phyloP scores from a whole-genome alignment of 2,888 invertebrate genomes.

The Bembecia ichneumoniformis region DNA sequence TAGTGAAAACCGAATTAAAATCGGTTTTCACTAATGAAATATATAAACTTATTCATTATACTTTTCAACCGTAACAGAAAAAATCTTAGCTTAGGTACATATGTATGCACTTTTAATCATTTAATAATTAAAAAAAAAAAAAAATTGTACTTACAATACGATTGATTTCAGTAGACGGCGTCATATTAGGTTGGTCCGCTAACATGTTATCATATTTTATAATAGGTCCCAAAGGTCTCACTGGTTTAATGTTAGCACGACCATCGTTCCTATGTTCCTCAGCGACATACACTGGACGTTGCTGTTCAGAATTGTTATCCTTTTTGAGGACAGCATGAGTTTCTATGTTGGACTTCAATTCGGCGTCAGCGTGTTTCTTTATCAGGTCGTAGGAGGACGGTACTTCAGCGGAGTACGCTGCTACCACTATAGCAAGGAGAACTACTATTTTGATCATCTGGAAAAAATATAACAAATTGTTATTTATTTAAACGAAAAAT shows the following conservation, averaged over 20 bases:
- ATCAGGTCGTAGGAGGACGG: conserved; percentile 26
- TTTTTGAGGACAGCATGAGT: conserved; percentile 30
- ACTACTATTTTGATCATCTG: conserved; percentile 42
- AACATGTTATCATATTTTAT: conserved; percentile 54
- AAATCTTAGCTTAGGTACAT: neutral
- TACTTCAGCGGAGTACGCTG: conserved; percentile 39
- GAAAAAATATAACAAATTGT: no score
- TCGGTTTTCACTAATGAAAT: no score
- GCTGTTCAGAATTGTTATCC: conserved; percentile 20
- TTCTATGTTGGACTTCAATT: conserved; percentile 28
- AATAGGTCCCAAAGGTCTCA: conserved; percentile 34
- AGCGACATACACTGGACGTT: conserved; percentile 45
- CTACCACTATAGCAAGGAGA: conserved; percentile 22
- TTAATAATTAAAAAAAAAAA: neutral
- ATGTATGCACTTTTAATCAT: neutral
- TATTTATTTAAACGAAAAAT: no score
- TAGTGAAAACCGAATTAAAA: no score
- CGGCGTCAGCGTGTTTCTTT: conserved; percentile 38
- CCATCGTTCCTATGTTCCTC: conserved; percentile 34
- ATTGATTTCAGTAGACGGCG: conserved; percentile 33
- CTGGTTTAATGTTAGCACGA: conserved; percentile 43
- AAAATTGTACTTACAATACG: conserved; percentile 36
- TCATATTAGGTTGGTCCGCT: conserved; percentile 37
- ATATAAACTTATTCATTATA: no score
- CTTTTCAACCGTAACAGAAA: neutral